Base-by-base conservation (phyloP, 2,113 vertebrate genomes). In the Alectura lathami region DNA sequence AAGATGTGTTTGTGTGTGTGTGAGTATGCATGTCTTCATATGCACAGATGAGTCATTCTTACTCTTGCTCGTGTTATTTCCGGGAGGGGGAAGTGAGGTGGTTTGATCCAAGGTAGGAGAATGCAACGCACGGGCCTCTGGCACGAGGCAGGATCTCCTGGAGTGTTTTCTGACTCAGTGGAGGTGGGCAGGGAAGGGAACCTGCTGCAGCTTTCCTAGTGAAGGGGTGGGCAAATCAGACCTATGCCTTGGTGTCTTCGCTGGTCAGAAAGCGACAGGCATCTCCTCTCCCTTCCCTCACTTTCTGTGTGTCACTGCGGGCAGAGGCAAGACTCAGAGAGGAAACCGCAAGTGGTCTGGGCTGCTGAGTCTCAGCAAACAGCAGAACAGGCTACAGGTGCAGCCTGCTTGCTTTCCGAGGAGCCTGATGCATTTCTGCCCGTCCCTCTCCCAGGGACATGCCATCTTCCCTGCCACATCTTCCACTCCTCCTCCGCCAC, bases 31-130 rank as follows among this genome's bases (percentile, higher is more conserved):
- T 94, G 92, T 70, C 95, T 92, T 94, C 45, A 81, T 95, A 81
- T 0, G 78, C 84, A 84, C 69, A 89, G 48, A 95, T 96, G 97
- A 97, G 91, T 97, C 95, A 94, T 88, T 96, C 62, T 64, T 76
- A 89, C 80, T 93, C 83, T 96, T 91, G 94, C 62, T 96, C 1
- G 0, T 95, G 95, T 92, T 93, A 59, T 97, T 97, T 97, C 91
- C 94, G 94, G 95, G 93, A 89, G 88, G 95, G 80, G 93, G 81
- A 89, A 88, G 66, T 77, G 91, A 77, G 72, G 78, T 72, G 84
- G 93, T 32, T 96, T 94, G 75, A 67, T 94, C 96, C 76, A 63
- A 64, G 76, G 90, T 60, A 81, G 92, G 86, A 82, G 70, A 89
- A 93, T 63, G 77, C 85, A 91, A 50, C 32, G 54, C 47, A 59